These are phyloP conservation scores for Andricus quercusramuli DNA, from an alignment of 2,888 invertebrate species.

Conservation along the genomic window DNA sequence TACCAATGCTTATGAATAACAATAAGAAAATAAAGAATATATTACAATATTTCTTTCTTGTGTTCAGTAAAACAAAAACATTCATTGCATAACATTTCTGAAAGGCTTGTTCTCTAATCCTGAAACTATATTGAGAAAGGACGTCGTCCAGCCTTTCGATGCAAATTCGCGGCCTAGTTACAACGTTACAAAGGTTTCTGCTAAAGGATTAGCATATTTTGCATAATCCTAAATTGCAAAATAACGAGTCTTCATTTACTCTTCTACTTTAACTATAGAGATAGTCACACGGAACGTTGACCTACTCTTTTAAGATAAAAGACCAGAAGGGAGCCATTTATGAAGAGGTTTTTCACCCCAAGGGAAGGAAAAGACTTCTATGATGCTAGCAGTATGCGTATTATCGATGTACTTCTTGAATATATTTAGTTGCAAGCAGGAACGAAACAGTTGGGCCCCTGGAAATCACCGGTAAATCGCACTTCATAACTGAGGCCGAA, in stretches of 20 bases:
- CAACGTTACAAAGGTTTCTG: slow-evolving; percentile 51
- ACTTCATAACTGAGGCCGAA: too few species aligned
- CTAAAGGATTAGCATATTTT: slow-evolving; percentile 60
- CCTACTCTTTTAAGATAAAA: slow-evolving; percentile 62
- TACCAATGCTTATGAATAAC: too few species aligned
- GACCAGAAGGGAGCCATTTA: slow-evolving; percentile 49
- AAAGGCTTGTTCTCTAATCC: neutral
- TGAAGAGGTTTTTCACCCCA: slow-evolving; percentile 48
- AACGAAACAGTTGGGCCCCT: neutral
- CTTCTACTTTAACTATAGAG: slow-evolving; percentile 51
- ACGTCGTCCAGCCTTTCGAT: slow-evolving; percentile 63
- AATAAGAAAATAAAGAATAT: neutral
- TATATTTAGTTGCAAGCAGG: slow-evolving; percentile 2
- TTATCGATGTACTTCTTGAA: slow-evolving; percentile 38
- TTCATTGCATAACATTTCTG: neutral
- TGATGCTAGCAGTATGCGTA: too few species aligned
- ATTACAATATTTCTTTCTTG: neutral
- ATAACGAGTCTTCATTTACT: slow-evolving; percentile 53
- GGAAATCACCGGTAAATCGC: too few species aligned
- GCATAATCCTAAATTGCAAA: slow-evolving; percentile 68
- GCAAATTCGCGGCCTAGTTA: slow-evolving; percentile 67
- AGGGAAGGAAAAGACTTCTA: slow-evolving; percentile 48
- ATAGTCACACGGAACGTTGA: slow-evolving; percentile 62
- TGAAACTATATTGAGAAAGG: slow-evolving; percentile 37
- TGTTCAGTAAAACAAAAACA: neutral